Conservation (phyloP, 2,888 invertebrate species). For the Oscheius sp. region DNA sequence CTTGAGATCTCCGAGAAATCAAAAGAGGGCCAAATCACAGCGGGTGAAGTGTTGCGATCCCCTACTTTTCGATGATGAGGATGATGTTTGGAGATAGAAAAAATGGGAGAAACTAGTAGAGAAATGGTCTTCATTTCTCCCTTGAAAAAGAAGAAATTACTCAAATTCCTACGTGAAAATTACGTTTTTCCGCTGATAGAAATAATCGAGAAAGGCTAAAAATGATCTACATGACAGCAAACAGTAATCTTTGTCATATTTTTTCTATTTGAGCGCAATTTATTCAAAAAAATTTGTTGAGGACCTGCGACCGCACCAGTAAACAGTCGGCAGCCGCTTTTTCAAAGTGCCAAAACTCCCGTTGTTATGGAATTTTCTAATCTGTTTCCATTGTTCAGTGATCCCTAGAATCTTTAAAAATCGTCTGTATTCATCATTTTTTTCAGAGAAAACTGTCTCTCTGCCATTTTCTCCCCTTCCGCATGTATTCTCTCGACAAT, state of each 20-base stretch:
- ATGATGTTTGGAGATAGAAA: background rate
- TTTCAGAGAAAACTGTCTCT: slow-evolving; percentile 48
- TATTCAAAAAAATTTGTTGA: too few relatives aligned
- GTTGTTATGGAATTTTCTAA: background rate
- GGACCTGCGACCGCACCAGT: too few relatives aligned
- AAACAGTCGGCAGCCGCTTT: too few relatives aligned
- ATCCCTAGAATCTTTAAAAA: background rate
- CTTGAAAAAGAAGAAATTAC: too few relatives aligned
- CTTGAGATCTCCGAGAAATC: background rate
- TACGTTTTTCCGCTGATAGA: too few relatives aligned
- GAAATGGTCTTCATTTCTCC: too few relatives aligned
- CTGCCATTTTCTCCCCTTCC: slow-evolving; percentile 39
- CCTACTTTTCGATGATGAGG: background rate
- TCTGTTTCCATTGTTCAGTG: background rate
- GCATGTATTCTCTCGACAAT: slow-evolving; percentile 55
- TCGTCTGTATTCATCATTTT: background rate
- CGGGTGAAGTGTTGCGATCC: background rate
- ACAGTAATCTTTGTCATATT: too few relatives aligned
- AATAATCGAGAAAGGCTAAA: too few relatives aligned
- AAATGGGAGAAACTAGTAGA: too few relatives aligned
- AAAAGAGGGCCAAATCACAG: background rate
- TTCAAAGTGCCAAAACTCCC: background rate
- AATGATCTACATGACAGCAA: too few relatives aligned
- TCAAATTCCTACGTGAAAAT: too few relatives aligned
- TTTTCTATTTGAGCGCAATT: too few relatives aligned